These are phyloP conservation scores for Stichopus chloronotus DNA, from an alignment of 35 echinoderm and acorn worm species.

Conservation along the genomic window DNA sequence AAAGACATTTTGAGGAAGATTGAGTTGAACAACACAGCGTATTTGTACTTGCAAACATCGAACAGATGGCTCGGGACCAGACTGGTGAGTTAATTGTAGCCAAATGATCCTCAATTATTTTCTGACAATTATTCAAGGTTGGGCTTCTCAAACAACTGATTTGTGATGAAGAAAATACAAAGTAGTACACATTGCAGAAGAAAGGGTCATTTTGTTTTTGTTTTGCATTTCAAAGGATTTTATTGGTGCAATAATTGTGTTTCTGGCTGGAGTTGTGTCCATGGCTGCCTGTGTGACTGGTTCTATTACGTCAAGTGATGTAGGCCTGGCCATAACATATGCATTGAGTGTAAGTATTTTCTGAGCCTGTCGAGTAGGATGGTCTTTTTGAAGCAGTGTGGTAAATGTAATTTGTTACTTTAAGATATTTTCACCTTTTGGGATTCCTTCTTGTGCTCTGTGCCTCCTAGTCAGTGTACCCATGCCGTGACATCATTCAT, in stretches of 20 bases:
- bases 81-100: constrained; percentile 74
- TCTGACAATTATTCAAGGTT: not conserved
- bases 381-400: not conserved
- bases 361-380: not conserved
- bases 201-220: no score
- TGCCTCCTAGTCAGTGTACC: no score
- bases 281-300: constrained; percentile 46
- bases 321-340: constrained; percentile 72
- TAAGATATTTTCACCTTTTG: no score
- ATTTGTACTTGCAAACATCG: constrained; percentile 88
- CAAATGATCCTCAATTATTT: not conserved
- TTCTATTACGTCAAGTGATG: constrained; percentile 51
- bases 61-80: constrained; percentile 91
- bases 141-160: no score
- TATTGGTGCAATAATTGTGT: constrained; percentile 60
- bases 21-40: constrained; percentile 85
- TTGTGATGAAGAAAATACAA: no score
- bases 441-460: not conserved
- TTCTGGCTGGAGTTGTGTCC: constrained; percentile 50
- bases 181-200: not conserved
- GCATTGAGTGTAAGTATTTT: constrained; percentile 65
- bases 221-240: constrained; percentile 55
- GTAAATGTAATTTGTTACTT: no score
- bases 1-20: constrained; percentile 72
- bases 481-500: no score